phyloP scores from a whole-genome alignment of 2,113 vertebrate species.

The Megatriorchis doriae region DNA sequence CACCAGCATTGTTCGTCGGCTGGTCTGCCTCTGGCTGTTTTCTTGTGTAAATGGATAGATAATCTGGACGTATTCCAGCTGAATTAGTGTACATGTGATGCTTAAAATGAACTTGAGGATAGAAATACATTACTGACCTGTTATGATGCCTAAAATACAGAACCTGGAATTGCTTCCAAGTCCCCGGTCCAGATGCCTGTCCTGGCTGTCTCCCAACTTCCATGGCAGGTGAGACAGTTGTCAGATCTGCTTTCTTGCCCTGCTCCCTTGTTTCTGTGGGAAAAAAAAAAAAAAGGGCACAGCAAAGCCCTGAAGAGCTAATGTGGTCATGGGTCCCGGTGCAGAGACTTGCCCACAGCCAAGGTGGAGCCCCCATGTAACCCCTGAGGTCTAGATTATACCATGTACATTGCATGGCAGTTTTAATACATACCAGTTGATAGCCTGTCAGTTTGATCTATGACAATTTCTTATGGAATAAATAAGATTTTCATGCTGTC shows the following conservation, averaged over 20 bases:
- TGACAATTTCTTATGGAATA: neutral
- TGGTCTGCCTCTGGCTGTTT: neutral
- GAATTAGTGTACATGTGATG: neutral
- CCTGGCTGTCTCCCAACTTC: slow-evolving; percentile 1
- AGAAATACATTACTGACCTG: neutral
- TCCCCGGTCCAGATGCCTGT: neutral
- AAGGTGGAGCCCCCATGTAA: neutral
- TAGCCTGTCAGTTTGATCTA: neutral
- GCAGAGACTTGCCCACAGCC: neutral
- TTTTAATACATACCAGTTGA: neutral
- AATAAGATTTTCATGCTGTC: neutral
- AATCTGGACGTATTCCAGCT: neutral
- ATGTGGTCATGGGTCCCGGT: fast-evolving
- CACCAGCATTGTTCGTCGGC: neutral
- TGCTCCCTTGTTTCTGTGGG: neutral
- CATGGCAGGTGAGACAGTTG: slow-evolving; percentile 7
- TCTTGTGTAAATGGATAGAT: neutral
- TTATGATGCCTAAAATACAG: neutral
- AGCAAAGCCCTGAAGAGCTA: neutral
- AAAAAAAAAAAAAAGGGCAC: neutral
- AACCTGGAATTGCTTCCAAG: neutral
- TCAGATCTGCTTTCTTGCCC: neutral
- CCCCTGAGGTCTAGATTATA: neutral
- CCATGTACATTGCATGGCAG: neutral
- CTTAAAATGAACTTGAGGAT: neutral